These are phyloP conservation scores for Dromius quadrimaculatus DNA, from an alignment of 2,888 invertebrate species.

Conservation along the genomic window DNA sequence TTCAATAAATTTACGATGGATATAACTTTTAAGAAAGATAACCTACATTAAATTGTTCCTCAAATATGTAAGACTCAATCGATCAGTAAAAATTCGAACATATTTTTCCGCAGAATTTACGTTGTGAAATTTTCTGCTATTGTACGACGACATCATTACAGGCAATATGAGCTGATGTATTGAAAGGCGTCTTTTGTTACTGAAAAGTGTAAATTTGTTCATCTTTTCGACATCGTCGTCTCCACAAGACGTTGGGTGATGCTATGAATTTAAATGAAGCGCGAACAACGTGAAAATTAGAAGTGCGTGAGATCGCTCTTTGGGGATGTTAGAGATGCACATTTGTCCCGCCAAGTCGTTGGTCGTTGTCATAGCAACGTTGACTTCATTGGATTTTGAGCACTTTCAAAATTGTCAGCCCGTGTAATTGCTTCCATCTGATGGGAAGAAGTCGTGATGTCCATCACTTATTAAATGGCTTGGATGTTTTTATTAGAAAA, in stretches of 20 bases:
- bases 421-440: slow-evolving; percentile 18
- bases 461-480: background rate
- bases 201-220: slow-evolving; percentile 1
- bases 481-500: background rate
- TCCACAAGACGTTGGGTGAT: background rate
- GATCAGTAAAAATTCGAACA: no score
- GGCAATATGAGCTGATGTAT: background rate
- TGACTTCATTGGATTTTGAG: slow-evolving; percentile 9
- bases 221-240: no score
- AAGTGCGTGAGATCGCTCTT: slow-evolving; percentile 25
- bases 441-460: background rate
- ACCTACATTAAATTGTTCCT: no score
- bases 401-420: background rate
- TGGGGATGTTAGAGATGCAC: background rate
- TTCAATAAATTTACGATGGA: no score
- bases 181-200: background rate
- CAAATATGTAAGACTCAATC: no score
- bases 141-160: no score
- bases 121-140: no score
- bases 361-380: slow-evolving; percentile 2
- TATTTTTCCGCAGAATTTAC: no score
- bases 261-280: slow-evolving; percentile 28
- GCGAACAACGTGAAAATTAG: slow-evolving; percentile 21
- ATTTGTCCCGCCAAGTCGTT: no score
- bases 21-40: no score